These are phyloP conservation scores for Chelon labrosus DNA, from an alignment of 2,797 vertebrate species.

Conservation along the genomic window DNA sequence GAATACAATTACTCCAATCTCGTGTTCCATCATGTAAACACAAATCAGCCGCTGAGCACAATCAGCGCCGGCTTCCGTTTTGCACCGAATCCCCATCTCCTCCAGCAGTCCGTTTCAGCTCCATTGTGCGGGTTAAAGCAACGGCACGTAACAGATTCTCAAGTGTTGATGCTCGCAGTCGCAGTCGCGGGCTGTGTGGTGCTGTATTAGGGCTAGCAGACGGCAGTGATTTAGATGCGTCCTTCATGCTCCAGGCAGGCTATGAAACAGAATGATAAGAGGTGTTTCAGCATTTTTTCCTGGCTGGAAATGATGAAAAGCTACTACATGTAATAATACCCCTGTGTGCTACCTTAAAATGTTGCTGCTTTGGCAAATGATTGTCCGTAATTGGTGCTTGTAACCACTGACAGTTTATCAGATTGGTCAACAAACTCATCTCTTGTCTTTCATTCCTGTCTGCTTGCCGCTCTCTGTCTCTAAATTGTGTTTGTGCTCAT, in stretches of 20 bases:
- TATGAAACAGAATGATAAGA: conserved; percentile 21
- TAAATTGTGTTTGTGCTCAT: conserved; percentile 37
- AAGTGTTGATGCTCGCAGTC: not conserved
- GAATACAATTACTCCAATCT: conserved; percentile 24
- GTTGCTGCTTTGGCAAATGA: conserved; percentile 38
- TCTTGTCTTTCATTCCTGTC: conserved; percentile 23
- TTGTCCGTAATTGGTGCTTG: conserved; percentile 33
- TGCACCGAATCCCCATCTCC: not conserved
- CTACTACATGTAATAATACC: conserved; percentile 18
- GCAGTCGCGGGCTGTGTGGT: not conserved
- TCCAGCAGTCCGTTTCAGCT: not conserved
- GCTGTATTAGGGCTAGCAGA: conserved; percentile 23
- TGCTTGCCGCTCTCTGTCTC: conserved; percentile 30
- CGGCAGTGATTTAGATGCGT: conserved; percentile 15
- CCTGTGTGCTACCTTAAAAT: conserved; percentile 27
- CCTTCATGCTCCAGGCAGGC: conserved; percentile 17
- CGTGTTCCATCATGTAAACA: conserved; percentile 19
- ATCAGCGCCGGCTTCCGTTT: not conserved
- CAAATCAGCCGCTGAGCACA: not conserved
- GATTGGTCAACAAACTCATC: conserved; percentile 34
- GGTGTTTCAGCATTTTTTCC: conserved; percentile 34
- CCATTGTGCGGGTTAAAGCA: not conserved
- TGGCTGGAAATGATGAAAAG: conserved; percentile 34
- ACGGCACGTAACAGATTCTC: conserved; percentile 7
- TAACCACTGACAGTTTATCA: conserved; percentile 46